Evolutionary conservation across 1,140 invertebrate species (phyloP), one percentile per base, ranked within the genome.

Genomic region (Procambarus virginalis): DNA sequence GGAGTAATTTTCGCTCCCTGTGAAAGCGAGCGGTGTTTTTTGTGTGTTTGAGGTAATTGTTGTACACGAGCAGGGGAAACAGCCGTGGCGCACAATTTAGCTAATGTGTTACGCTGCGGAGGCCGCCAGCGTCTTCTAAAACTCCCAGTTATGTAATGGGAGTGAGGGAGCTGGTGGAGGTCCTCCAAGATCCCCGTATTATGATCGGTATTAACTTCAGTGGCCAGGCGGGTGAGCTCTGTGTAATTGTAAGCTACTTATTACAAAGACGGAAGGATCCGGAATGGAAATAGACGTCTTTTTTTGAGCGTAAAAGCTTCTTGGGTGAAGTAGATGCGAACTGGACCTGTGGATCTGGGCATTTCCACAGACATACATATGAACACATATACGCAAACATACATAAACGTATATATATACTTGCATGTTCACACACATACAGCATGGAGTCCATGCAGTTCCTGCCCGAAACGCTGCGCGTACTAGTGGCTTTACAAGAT

Each of bases 21-120:
- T 84, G 81, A 84, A 84, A 84, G 81, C 81, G 64, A 9, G 68
- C 34, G 46, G 34, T 34, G 81, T 84, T 84, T 84, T 84, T 34
- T 34, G 34, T 34, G 34, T 84, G 81, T 84, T 84, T 84, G 81
- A 84, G 73, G 81, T 84, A 84, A 84, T 84, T 84, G 81, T 84
- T 84, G 34, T 70, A 49, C 81, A 84, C 81, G 81, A 48, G 68
- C 22, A 84, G 68, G 60, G 60, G 34, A 73, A 84, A 84, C 12
- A 55, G 60, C 81, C 34, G n/a, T 34, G 60, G 60, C 34, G 60
- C 34, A 84, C 81, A 84, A 84, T 84, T 84, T 84, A 84, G 81
- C 81, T 84, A 84, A 84, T 84, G 81, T 64, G 81, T 84, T 84
- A 84, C 68, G 60, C 81, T 64, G 55, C 17, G 17, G 12, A 17